phyloP scores from a whole-genome alignment of 2,888 invertebrate genomes.

The Patella depressa region DNA sequence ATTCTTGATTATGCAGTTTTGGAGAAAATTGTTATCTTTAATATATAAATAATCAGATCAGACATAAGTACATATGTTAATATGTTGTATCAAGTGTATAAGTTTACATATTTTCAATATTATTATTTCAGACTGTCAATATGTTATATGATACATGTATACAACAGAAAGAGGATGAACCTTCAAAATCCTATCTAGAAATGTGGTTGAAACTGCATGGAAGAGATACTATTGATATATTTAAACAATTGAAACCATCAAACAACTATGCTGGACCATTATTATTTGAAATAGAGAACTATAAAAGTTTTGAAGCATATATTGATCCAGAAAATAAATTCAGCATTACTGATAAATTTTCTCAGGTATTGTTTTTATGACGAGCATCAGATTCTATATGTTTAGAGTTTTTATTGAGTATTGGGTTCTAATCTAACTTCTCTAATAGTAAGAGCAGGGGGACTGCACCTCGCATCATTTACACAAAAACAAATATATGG shows the following conservation, averaged over 20 bases:
- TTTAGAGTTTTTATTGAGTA: too few relatives aligned
- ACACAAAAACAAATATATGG: too few relatives aligned
- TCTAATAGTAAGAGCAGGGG: too few relatives aligned
- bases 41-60: too few relatives aligned
- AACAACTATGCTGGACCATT: slow-evolving; percentile 80
- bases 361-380: slow-evolving; percentile 78
- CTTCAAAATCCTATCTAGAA: slow-evolving; percentile 76
- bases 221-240: slow-evolving; percentile 84
- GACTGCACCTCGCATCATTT: too few relatives aligned
- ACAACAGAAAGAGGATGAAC: not conserved
- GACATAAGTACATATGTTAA: too few relatives aligned
- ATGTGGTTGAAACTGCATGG: slow-evolving; percentile 94
- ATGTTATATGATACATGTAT: slow-evolving; percentile 79
- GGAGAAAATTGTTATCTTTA: too few relatives aligned
- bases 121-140: slow-evolving; percentile 84
- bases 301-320: slow-evolving; percentile 90
- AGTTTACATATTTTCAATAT: slow-evolving; percentile 11
- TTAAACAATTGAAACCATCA: slow-evolving; percentile 75
- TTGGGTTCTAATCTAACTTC: too few relatives aligned
- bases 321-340: slow-evolving; percentile 94
- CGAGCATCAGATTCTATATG: too few relatives aligned
- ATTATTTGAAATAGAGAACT: slow-evolving; percentile 88
- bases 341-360: slow-evolving; percentile 90
- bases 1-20: too few relatives aligned
- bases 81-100: too few relatives aligned